phyloP scores from a whole-genome alignment of 2,797 vertebrate species.

The Valencia hispanica region DNA sequence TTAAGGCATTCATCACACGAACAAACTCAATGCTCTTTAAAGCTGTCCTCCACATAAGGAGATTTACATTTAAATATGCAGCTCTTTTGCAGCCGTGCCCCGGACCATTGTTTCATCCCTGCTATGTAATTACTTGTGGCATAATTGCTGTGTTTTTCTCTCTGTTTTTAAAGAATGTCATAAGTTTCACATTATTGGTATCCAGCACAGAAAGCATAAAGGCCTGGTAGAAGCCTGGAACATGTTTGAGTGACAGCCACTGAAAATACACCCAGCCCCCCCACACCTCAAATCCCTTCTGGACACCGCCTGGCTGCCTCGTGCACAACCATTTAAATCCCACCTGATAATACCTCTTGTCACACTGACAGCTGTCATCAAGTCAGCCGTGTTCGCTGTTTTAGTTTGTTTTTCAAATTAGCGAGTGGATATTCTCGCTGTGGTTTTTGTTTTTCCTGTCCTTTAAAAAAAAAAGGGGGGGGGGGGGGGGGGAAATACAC shows the following conservation, averaged over 20 bases:
- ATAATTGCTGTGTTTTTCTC: slow-evolving; percentile 20
- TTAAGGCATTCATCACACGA: slow-evolving; percentile 22
- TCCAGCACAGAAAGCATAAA: slow-evolving; percentile 54
- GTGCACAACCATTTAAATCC: slow-evolving; percentile 81
- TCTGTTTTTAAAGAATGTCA: slow-evolving; percentile 18
- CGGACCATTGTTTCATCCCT: slow-evolving; percentile 42
- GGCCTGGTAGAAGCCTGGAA: slow-evolving; percentile 56
- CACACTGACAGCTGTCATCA: slow-evolving; percentile 80
- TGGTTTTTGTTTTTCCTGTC: slow-evolving; percentile 63
- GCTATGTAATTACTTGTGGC: slow-evolving; percentile 46
- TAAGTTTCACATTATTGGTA: slow-evolving; percentile 49
- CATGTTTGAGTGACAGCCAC: slow-evolving; percentile 71
- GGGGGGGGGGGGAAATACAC: slow-evolving; percentile 23
- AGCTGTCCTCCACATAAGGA: slow-evolving; percentile 32
- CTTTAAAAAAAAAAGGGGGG: slow-evolving; percentile 35
- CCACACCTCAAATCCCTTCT: slow-evolving; percentile 71
- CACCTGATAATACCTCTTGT: slow-evolving; percentile 80
- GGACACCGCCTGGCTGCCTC: slow-evolving; percentile 76
- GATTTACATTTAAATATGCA: slow-evolving; percentile 12
- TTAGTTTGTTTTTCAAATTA: slow-evolving; percentile 78
- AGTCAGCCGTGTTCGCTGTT: slow-evolving; percentile 71
- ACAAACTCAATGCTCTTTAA: slow-evolving; percentile 19
- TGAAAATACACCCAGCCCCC: slow-evolving; percentile 36
- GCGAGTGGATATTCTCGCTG: slow-evolving; percentile 65
- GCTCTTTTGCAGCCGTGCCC: slow-evolving; percentile 20